Evolutionary conservation across 2,113 vertebrate species (phyloP).

Genomic region (Murina feae): DNA sequence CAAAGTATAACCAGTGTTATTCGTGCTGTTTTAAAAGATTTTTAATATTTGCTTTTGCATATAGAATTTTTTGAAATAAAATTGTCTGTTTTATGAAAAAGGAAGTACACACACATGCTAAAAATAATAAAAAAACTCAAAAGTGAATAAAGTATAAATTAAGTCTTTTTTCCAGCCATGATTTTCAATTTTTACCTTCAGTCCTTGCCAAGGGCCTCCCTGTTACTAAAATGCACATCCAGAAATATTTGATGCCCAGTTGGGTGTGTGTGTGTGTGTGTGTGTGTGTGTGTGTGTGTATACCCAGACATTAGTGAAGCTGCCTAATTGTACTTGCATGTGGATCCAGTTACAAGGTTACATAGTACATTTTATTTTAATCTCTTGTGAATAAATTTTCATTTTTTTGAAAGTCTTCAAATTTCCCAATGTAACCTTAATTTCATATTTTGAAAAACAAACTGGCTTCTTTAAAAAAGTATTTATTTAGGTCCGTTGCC

Average conservation of each 20-base stretch:
- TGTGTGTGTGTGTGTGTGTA: background rate
- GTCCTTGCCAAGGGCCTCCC: background rate
- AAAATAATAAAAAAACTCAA: background rate
- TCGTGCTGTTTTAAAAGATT: background rate
- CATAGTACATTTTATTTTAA: background rate
- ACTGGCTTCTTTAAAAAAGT: too few relatives aligned
- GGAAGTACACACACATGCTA: background rate
- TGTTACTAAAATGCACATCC: background rate
- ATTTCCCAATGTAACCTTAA: slow-evolving; percentile 41
- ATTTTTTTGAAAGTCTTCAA: slow-evolving; percentile 23
- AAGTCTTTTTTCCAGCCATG: background rate
- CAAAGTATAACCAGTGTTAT: background rate
- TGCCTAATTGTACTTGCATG: background rate
- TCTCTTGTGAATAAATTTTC: background rate
- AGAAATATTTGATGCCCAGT: background rate
- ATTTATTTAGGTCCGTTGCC: too few relatives aligned
- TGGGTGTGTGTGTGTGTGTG: background rate
- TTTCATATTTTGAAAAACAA: slow-evolving; percentile 22
- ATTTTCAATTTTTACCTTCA: background rate
- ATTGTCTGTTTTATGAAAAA: slow-evolving; percentile 24
- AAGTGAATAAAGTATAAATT: background rate
- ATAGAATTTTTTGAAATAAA: background rate
- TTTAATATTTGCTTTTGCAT: background rate
- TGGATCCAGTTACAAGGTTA: background rate
- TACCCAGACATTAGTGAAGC: background rate